These are phyloP conservation scores for Lumbricus terrestris DNA, from an alignment of 2,888 invertebrate genomes.

Conservation along the genomic window DNA sequence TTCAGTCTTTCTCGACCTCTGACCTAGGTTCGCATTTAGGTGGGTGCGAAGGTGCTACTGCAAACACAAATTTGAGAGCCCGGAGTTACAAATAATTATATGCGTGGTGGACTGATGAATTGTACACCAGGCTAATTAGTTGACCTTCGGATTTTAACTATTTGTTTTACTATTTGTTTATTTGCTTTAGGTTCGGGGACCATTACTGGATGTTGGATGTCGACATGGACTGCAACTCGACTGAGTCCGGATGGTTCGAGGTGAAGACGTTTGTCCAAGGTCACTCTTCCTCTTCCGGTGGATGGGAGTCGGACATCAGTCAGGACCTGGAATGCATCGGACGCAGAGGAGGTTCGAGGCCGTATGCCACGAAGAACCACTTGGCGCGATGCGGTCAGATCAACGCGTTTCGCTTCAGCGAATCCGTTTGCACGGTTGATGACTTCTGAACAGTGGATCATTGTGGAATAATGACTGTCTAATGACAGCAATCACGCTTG, in stretches of 20 bases:
- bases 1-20: no score
- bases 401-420: slow-evolving; percentile 35
- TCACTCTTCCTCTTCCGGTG: no score
- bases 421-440: background rate
- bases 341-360: slow-evolving; percentile 6
- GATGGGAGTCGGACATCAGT: slow-evolving; percentile 53
- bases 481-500: background rate
- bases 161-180: no score
- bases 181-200: slow-evolving; percentile 48
- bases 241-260: slow-evolving; percentile 58
- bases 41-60: no score
- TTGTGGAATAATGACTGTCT: background rate
- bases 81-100: no score
- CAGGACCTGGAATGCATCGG: slow-evolving; percentile 41
- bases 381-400: slow-evolving; percentile 38
- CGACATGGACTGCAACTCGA: slow-evolving; percentile 56
- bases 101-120: no score
- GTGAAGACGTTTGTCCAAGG: slow-evolving; percentile 48
- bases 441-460: background rate
- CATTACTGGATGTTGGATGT: slow-evolving; percentile 59
- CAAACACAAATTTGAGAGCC: no score
- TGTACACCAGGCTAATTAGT: no score
- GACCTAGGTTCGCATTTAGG: no score
- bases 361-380: slow-evolving; percentile 38
- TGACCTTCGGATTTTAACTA: no score